Evolutionary conservation across 2,888 invertebrate species (phyloP).

Genomic region (Lymantria dispar): DNA sequence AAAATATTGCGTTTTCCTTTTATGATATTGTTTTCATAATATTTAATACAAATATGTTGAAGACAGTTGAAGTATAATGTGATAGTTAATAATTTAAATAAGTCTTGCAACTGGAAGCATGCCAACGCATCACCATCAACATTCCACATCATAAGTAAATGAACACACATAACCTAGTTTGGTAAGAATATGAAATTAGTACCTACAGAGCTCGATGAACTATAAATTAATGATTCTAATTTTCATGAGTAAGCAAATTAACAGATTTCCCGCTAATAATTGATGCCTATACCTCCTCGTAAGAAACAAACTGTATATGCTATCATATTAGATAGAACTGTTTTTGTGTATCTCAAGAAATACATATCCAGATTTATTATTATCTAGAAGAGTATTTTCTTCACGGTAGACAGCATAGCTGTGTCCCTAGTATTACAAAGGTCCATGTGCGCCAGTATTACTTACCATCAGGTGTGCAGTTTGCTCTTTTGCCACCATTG

Average conservation of each 20-base stretch:
- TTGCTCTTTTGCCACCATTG: too few relatives aligned
- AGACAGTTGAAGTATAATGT: conserved; percentile 32
- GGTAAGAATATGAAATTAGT: conserved; percentile 12
- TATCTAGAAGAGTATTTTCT: too few relatives aligned
- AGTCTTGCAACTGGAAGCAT: conserved; percentile 35
- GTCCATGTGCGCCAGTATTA: too few relatives aligned
- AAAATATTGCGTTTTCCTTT: too few relatives aligned
- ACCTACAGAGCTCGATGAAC: conserved; percentile 17
- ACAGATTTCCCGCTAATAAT: neutral
- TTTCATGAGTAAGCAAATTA: conserved; percentile 4
- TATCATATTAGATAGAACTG: too few relatives aligned
- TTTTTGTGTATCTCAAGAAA: too few relatives aligned
- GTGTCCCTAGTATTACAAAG: too few relatives aligned
- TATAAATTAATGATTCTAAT: conserved; percentile 3
- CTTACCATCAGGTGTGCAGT: too few relatives aligned
- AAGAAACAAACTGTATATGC: too few relatives aligned
- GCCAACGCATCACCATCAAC: conserved; percentile 13
- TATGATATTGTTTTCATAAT: neutral
- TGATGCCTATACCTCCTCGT: too few relatives aligned
- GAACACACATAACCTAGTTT: conserved; percentile 16
- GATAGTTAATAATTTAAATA: conserved; percentile 48
- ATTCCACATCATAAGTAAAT: conserved; percentile 21
- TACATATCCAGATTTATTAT: too few relatives aligned
- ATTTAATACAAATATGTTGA: conserved; percentile 35
- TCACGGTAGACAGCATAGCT: too few relatives aligned